Base-by-base conservation (phyloP, 2,888 invertebrate genomes). In the Drosophila histrio region DNA sequence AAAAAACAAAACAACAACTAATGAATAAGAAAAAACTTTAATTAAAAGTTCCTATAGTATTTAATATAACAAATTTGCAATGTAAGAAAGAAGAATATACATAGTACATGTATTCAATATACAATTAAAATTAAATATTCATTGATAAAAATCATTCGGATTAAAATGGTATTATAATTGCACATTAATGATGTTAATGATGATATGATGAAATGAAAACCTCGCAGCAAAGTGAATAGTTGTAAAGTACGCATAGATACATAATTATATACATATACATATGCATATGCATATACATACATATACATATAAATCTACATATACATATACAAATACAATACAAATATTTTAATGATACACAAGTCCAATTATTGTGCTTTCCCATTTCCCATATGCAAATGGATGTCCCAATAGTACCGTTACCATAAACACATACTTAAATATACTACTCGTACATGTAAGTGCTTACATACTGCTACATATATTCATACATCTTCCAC, bases 31-130 rank as follows among this genome's bases (percentile, higher is more conserved):
- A 66, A 71, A 63, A 77, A 83, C 70, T 78, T 77, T 72, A 80
- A 72, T 70, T 67, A 76, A 66, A 83, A 85, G 83, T 84, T 84
- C 83, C 83, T 84, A 84, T 78, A 81, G 84, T 61, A 72, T 71
- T 80, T 47, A 83, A 75, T 53, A 69, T 54, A 47, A 38, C 17
- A 52, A 68, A 57, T 63, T 47, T 47, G 52, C 62, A 28, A 3
- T 43, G 11, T 64, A 71, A 67, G 47, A 54, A 41, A 22, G 9
- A 32, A 39, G 9, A 32, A 39, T 30, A 62, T 39, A 34, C n/a
- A 41, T 28, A 28, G 13, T 41, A 38, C 39, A 32, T 19, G 19
- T 24, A 28, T 44, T 44, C 13, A 19, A 15, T 26, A 53, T 39
- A 50, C 41, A 65, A 36, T 8, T 39, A 28, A 22, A 59, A 47